Evolutionary conservation across 2,113 vertebrate genomes (phyloP), one percentile per base, ranked within the genome.

Genomic region (Cinclus cinclus): DNA sequence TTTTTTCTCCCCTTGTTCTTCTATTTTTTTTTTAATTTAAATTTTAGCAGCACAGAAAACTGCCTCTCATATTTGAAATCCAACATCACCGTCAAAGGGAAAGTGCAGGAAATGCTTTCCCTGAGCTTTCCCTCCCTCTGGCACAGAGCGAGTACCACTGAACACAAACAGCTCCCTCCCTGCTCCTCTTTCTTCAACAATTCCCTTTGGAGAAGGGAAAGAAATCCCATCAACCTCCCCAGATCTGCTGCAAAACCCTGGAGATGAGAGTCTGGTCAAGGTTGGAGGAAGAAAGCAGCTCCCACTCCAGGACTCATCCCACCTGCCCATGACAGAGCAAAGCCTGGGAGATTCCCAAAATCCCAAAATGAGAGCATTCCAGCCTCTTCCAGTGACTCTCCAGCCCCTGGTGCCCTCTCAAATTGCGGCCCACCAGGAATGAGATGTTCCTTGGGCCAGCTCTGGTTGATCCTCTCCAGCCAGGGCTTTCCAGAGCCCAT

Each of bases 91-190:
- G 93, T 83, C 71, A 63, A 70, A 89, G 11, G 12, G 17, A 55
- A 67, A 92, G 85, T 4, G 28, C 49, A 42, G 6, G 20, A 53
- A 90, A 86, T 0, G 1, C 63, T 79, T 64, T 74, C 47, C 44
- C 53, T 0, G 2, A 78, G 63, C 63, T 31, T 44, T 50, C 46
- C 17, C 65, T 76, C 64, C 46, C 46, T 63, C 41, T 0, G 0
- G 68, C 56, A 47, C 2, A 2, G 24, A 68, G 24, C 0, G 0
- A 87, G 39, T 74, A 71, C 35, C 1, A 0, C 28, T 13, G 73
- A 44, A 75, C 42, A 58, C 24, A 23, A 30, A 42, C 33, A 31
- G 46, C 58, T 86, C 64, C 41, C 69, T 46, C 65, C 79, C 80
- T 59, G 39, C 23, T 87, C 85, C 46, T 71, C 44, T 80, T 39